Conservation (phyloP, 2,888 invertebrate genomes). For the Peribatodes rhomboidaria region DNA sequence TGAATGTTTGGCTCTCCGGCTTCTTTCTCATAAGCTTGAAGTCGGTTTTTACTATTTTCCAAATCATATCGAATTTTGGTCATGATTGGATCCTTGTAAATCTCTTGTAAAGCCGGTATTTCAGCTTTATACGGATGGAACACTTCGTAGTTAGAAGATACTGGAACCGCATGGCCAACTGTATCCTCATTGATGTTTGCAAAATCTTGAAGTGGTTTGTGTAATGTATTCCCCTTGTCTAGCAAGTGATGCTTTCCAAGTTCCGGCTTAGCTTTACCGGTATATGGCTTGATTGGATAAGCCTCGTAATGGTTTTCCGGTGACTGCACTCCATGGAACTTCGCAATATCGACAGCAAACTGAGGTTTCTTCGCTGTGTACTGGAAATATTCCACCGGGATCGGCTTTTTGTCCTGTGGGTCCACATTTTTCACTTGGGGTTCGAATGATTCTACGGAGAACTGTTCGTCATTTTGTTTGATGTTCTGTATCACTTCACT, state of each 20-base stretch:
- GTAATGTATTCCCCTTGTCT: slow-evolving; percentile 57
- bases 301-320: slow-evolving; percentile 73
- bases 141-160: slow-evolving; percentile 70
- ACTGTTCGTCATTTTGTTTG: slow-evolving; percentile 50
- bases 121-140: slow-evolving; percentile 80
- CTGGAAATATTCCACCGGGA: slow-evolving; percentile 73
- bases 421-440: slow-evolving; percentile 37
- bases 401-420: slow-evolving; percentile 46
- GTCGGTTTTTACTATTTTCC: slow-evolving; percentile 63
- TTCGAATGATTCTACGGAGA: slow-evolving; percentile 54
- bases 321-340: slow-evolving; percentile 73
- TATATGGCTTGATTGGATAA: slow-evolving; percentile 69
- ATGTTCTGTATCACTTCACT: slow-evolving; percentile 70
- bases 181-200: slow-evolving; percentile 56
- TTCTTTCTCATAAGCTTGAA: slow-evolving; percentile 72
- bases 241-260: slow-evolving; percentile 72
- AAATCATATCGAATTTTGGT: slow-evolving; percentile 71
- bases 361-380: slow-evolving; percentile 78
- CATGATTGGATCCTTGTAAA: slow-evolving; percentile 75
- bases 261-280: slow-evolving; percentile 61
- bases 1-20: slow-evolving; percentile 68
- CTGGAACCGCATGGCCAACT: slow-evolving; percentile 58
- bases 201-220: slow-evolving; percentile 67
- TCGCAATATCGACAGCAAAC: slow-evolving; percentile 73
- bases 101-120: slow-evolving; percentile 68